Conservation (phyloP, 2,888 invertebrate species). For the Acronicta aceris region DNA sequence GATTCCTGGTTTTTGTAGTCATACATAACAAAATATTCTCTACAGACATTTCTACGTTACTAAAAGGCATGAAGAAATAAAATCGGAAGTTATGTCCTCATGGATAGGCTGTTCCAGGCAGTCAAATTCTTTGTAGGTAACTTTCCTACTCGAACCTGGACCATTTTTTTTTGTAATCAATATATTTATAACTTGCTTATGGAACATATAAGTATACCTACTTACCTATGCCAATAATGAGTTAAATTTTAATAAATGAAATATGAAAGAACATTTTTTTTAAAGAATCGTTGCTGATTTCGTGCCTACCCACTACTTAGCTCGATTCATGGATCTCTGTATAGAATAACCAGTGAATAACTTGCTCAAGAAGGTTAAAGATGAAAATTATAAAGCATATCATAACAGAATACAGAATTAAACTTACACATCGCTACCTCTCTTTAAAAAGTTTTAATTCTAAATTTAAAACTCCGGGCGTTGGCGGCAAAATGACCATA, state of each 20-base stretch:
- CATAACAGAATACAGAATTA: conserved; percentile 46
- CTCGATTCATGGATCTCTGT: no score
- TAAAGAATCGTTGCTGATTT: no score
- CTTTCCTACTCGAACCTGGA: no score
- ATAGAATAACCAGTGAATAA: background rate
- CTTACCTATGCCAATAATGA: no score
- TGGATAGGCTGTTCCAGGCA: no score
- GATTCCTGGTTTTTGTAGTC: conserved; percentile 23
- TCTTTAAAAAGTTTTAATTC: conserved; percentile 73
- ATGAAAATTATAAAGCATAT: conserved; percentile 40
- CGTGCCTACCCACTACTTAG: no score
- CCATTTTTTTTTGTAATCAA: no score
- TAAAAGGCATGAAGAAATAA: background rate
- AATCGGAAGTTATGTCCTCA: background rate
- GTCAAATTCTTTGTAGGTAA: no score
- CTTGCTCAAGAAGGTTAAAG: conserved; percentile 2
- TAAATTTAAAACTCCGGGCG: conserved; percentile 83
- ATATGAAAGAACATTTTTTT: no score
- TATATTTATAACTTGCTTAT: no score
- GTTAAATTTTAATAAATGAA: no score
- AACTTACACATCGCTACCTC: conserved; percentile 55
- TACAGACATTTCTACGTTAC: background rate
- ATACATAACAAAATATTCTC: conserved; percentile 3
- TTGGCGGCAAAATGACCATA: conserved; percentile 87
- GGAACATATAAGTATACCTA: no score